phyloP scores from a whole-genome alignment of 2,113 vertebrate species.

The Pangasianodon hypophthalmus region DNA sequence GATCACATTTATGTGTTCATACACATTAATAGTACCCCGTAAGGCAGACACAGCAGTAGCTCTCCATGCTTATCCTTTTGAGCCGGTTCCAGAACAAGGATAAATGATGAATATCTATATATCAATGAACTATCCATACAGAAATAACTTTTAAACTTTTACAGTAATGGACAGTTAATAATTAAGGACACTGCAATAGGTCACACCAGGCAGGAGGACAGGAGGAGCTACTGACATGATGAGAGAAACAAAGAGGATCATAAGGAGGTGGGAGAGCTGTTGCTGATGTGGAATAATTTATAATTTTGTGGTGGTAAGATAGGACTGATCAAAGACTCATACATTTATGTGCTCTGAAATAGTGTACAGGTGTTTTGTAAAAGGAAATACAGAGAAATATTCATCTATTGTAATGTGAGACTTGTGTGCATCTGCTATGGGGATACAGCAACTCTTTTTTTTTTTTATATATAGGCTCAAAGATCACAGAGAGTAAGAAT shows the following conservation, averaged over 20 bases:
- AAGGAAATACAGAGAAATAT: constrained; percentile 79
- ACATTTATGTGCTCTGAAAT: constrained; percentile 13
- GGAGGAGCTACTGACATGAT: constrained; percentile 30
- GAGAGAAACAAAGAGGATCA: constrained; percentile 43
- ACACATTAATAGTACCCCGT: constrained; percentile 59
- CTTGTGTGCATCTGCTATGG: constrained; percentile 75
- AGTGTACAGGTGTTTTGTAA: constrained; percentile 37
- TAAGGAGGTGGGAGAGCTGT: constrained; percentile 35
- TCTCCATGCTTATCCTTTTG: constrained; percentile 72
- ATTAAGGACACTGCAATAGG: constrained; percentile 84
- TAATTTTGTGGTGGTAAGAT: constrained; percentile 16
- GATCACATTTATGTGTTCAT: not conserved
- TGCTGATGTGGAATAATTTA: constrained; percentile 40
- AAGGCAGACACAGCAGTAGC: constrained; percentile 74
- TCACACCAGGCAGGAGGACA: constrained; percentile 71
- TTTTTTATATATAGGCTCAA: constrained; percentile 69
- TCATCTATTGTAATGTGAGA: constrained; percentile 69
- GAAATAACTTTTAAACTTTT: constrained; percentile 80
- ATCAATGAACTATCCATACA: not conserved
- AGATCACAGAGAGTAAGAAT: constrained; percentile 80
- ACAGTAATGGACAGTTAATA: constrained; percentile 87
- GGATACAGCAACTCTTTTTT: constrained; percentile 75
- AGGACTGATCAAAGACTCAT: constrained; percentile 27
- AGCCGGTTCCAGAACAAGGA: constrained; percentile 66
- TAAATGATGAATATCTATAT: constrained; percentile 74